Evolutionary conservation across 2,797 vertebrate genomes (phyloP).

Genomic region (Coilia nasus): DNA sequence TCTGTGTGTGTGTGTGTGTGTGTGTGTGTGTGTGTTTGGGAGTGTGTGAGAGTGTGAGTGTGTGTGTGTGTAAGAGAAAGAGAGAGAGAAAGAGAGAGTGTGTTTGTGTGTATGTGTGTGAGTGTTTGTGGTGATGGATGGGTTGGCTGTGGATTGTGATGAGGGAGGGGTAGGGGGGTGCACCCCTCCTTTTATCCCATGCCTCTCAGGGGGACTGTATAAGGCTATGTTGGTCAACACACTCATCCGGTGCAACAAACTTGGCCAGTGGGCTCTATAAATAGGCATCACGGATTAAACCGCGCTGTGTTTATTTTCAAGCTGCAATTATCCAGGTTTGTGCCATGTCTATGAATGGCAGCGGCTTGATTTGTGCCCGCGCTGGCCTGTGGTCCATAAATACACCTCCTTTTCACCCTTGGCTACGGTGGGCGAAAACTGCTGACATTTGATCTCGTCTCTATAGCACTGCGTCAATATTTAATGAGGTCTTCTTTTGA

Average conservation of each 20-base stretch:
- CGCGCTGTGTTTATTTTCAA: conserved; percentile 14
- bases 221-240: conserved; percentile 54
- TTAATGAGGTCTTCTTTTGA: background rate
- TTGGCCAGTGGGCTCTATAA: background rate
- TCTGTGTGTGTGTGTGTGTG: no score
- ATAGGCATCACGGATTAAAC: conserved; percentile 3
- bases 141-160: conserved; percentile 12
- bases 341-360: conserved; percentile 20
- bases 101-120: no score
- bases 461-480: background rate
- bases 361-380: background rate
- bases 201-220: conserved; percentile 28
- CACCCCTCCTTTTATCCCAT: conserved; percentile 41
- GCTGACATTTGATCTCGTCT: background rate
- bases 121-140: background rate
- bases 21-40: no score
- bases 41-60: no score
- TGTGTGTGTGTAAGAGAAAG: no score
- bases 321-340: conserved; percentile 12
- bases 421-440: background rate
- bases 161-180: background rate
- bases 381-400: background rate
- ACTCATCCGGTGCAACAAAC: background rate
- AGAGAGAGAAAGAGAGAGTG: no score
- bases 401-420: background rate